These are phyloP conservation scores for Eupithecia vulgata DNA, from an alignment of 2,888 invertebrate species.

Conservation along the genomic window DNA sequence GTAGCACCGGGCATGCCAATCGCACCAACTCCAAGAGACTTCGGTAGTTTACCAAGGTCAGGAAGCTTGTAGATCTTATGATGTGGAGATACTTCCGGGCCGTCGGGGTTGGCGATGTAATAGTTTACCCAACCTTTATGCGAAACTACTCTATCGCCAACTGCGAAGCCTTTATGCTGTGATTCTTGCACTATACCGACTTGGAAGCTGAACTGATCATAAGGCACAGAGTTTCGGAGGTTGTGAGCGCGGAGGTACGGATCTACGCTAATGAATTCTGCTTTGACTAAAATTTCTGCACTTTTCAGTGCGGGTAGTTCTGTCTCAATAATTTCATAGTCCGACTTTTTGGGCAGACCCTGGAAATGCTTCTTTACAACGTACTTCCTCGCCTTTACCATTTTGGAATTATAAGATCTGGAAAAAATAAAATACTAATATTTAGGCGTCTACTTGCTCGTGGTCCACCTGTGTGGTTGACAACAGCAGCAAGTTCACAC, in stretches of 20 bases:
- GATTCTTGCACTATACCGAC: slow-evolving; percentile 83
- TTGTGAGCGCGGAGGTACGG: slow-evolving; percentile 55
- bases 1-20: slow-evolving; percentile 88
- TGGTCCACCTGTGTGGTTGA: too few species aligned
- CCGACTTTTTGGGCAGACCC: slow-evolving; percentile 82
- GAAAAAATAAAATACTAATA: too few species aligned
- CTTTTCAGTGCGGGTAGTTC: slow-evolving; percentile 82
- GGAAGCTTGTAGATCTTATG: slow-evolving; percentile 68
- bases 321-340: slow-evolving; percentile 84
- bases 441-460: too few species aligned
- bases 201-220: slow-evolving; percentile 59
- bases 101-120: slow-evolving; percentile 37
- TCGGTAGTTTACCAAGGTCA: slow-evolving; percentile 76
- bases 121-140: slow-evolving; percentile 64
- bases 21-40: slow-evolving; percentile 84
- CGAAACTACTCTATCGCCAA: slow-evolving; percentile 84
- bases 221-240: slow-evolving; percentile 46
- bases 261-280: slow-evolving; percentile 61
- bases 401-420: slow-evolving; percentile 42
- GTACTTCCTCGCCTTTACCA: slow-evolving; percentile 84
- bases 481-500: too few species aligned
- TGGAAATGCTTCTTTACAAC: slow-evolving; percentile 82
- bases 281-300: slow-evolving; percentile 66
- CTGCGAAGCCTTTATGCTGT: slow-evolving; percentile 83
- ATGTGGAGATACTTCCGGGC: background rate